These are phyloP conservation scores for Polymixis flavicincta DNA, from an alignment of 2,888 invertebrate genomes.

Conservation along the genomic window DNA sequence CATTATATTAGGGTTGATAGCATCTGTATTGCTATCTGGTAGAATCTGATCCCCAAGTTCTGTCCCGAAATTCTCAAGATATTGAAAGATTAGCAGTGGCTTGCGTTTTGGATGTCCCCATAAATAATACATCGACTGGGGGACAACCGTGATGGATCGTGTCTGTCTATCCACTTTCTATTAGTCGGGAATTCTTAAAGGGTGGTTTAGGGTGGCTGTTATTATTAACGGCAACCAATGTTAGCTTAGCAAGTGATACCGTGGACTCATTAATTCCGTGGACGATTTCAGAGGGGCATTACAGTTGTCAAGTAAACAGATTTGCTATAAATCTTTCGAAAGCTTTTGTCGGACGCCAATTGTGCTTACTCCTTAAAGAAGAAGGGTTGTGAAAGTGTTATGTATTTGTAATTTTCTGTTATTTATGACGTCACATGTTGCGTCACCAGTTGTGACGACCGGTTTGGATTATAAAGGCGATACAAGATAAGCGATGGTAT, in stretches of 20 bases:
- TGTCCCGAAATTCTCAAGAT: conserved; percentile 89
- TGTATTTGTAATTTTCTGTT: conserved; percentile 52
- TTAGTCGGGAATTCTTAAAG: conserved; percentile 90
- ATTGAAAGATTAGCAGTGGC: conserved; percentile 90
- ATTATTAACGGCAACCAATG: conserved; percentile 86
- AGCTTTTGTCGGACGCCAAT: conserved; percentile 65
- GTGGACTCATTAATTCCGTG: conserved; percentile 82
- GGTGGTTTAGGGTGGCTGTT: conserved; percentile 85
- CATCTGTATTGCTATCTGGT: conserved; percentile 56
- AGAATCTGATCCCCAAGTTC: conserved; percentile 77
- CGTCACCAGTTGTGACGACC: conserved; percentile 32
- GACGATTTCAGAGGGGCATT: conserved; percentile 73
- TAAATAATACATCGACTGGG: conserved; percentile 90
- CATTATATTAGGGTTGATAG: conserved; percentile 66
- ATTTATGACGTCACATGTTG: conserved; percentile 56
- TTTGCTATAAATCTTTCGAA: conserved; percentile 73
- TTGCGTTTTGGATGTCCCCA: conserved; percentile 85
- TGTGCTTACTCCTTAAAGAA: conserved; percentile 51
- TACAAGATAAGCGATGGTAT: conserved; percentile 13
- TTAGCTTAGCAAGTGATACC: conserved; percentile 85
- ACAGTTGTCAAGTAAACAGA: conserved; percentile 79
- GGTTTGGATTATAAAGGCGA: conserved; percentile 34
- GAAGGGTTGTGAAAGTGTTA: conserved; percentile 60
- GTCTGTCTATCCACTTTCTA: conserved; percentile 89
- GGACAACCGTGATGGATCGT: conserved; percentile 86